A percentile compares a stretch with the other conserved stretches of the same genome.
Conservation (phyloP, 2,113 vertebrate genomes). For the Antechinus stuartii region DNA sequence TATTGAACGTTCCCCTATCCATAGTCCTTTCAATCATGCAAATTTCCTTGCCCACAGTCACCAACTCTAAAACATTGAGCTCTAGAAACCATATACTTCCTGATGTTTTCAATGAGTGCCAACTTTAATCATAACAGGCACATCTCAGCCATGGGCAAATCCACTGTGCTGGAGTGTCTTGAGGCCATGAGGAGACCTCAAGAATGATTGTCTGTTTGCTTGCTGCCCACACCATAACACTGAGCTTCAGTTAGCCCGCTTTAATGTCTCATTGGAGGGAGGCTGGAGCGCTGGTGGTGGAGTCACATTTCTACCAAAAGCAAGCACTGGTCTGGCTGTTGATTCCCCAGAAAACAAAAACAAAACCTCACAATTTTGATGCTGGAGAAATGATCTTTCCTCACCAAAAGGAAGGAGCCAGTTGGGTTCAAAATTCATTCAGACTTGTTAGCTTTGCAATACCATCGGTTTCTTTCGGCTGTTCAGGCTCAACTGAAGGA, state of each 20-base stretch:
- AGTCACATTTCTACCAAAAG: background rate
- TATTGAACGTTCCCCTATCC: background rate
- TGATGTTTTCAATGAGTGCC: background rate
- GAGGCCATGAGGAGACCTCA: background rate
- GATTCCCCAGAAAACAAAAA: background rate
- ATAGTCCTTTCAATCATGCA: background rate
- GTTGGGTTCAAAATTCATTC: background rate
- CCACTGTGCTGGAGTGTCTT: background rate
- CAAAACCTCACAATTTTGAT: background rate
- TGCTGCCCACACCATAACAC: background rate
- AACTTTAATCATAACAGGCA: background rate
- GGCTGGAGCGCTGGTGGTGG: background rate
- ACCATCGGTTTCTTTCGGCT: background rate
- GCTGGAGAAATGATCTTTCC: background rate
- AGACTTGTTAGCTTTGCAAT: background rate
- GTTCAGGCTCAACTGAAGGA: background rate
- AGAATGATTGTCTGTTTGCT: background rate
- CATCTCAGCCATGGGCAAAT: background rate
- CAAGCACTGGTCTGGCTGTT: background rate
- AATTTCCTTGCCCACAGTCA: background rate
- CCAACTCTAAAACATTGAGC: background rate
- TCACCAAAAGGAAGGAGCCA: background rate
- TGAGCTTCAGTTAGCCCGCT: background rate
- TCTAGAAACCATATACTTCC: background rate
- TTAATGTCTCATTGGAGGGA: background rate